Evolutionary conservation across 2,113 vertebrate genomes (phyloP), one percentile per base, ranked within the genome.

Genomic region (Brachirus orientalis): DNA sequence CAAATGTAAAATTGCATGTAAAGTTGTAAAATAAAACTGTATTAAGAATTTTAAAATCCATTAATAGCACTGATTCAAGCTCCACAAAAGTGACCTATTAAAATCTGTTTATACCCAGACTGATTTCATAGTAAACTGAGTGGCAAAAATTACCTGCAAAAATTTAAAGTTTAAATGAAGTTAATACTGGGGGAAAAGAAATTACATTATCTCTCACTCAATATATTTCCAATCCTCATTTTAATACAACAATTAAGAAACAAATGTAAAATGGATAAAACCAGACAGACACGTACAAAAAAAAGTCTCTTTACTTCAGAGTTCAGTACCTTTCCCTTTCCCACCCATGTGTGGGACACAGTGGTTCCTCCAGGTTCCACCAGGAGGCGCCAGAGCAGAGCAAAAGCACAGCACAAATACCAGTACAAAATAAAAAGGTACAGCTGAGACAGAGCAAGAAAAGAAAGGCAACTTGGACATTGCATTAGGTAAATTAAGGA

Each of bases 401-500:
- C 89, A 91, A 91, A 69, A 85, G 75, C 85, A 92, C 90, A 91
- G 88, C 89, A 93, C 88, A 72, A 83, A 91, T 76, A 88, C 72
- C 80, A 78, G 84, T 91, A 93, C 86, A 91, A 91, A 89, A 86
- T 58, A 77, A 80, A 85, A 70, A 72, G 61, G 56, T 87, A 90
- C 48, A 78, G 80, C 80, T 73, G 76, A 88, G 80, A 14, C 14
- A 80, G 81, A 75, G 87, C 87, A 77, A 82, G 84, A 87, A 90
- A 84, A 90, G 77, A 91, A 92, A 93, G 91, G 92, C 90, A 92
- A 90, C 88, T 88, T 36, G 89, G 92, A 93, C 88, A 88, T 75
- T 85, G 83, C 80, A 76, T 72, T 67, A 83, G 81, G 80, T 83
- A 87, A 89, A 76, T 45, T 50, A 68, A 75, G 48, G 43, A 74